Evolutionary conservation across 2,888 invertebrate species (phyloP), one percentile per base, ranked within the genome.

Genomic region (Morpho achilles): DNA sequence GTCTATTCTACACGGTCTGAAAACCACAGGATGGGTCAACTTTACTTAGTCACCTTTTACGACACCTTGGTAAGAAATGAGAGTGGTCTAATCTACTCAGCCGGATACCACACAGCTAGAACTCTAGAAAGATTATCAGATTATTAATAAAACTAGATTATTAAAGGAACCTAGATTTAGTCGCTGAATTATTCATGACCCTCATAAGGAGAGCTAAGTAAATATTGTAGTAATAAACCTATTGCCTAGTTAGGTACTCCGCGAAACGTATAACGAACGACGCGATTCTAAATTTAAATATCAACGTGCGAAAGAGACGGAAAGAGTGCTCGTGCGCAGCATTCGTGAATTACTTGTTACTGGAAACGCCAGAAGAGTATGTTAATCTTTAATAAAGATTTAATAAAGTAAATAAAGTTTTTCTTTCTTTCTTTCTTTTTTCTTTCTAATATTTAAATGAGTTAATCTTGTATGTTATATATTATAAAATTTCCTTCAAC

Each of bases 201-300:
- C 71, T 73, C 76, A 78, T 73, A 69, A 66, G 63, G 64, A 63
- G 63, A 66, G 54, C 60, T 61, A 53, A 10, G 55, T 58, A 61
- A 49, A 53, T 61, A 59, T 39, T 22, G 3, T 50, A 8, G n/a
- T 49, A 49, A 4, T 7, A 46, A 54, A 48, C 32, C 52, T 46
- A 43, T 46, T 60, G 53, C 22, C 50, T 51, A 63, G 56, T 59
- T 56, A 63, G 61, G 62, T 73, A 73, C 70, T 71, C 77, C 78
- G 84, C 81, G 67, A 82, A 83, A 80, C 74, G 76, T 79, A 73
- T 73, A 54, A 54, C 48, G 77, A 73, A 73, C 66, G 74, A 76
- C 72, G 76, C 73, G 76, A 76, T 80, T 81, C 87, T 87, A 87
- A 82, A 85, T 84, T 87, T 87, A 86, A 86, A 87, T 84, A 83